phyloP scores from a whole-genome alignment of 1,140 invertebrate species.

The Drosophila aff. region DNA sequence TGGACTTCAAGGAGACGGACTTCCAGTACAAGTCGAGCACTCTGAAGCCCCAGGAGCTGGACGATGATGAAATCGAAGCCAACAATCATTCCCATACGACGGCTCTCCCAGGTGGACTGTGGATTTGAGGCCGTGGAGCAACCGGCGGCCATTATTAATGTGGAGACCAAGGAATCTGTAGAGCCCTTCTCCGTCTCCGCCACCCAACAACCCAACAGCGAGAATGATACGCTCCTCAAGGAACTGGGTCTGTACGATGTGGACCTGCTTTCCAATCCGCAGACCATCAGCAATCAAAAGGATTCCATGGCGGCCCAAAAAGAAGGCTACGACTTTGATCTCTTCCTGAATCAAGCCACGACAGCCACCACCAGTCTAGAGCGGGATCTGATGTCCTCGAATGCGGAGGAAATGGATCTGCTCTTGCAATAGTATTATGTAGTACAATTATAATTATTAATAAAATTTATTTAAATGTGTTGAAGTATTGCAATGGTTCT shows the following conservation, averaged over 20 bases:
- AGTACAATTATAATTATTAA: slow-evolving; percentile 31
- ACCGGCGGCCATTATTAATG: slow-evolving; percentile 71
- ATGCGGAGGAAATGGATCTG: slow-evolving; percentile 76
- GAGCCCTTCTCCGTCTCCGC: background rate
- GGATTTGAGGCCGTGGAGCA: slow-evolving; percentile 74
- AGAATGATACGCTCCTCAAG: slow-evolving; percentile 72
- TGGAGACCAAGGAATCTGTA: slow-evolving; percentile 37
- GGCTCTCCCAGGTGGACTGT: slow-evolving; percentile 58
- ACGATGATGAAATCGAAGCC: slow-evolving; percentile 85
- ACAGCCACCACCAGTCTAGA: slow-evolving; percentile 63
- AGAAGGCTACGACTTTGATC: slow-evolving; percentile 76
- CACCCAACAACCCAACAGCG: slow-evolving; percentile 27
- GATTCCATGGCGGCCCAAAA: slow-evolving; percentile 74
- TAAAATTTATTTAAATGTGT: slow-evolving; percentile 22
- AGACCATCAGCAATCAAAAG: slow-evolving; percentile 76
- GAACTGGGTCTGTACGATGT: slow-evolving; percentile 77
- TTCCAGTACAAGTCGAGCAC: slow-evolving; percentile 93
- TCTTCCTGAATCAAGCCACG: slow-evolving; percentile 74
- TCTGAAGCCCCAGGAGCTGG: slow-evolving; percentile 85
- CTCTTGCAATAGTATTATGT: slow-evolving; percentile 61
- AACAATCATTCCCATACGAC: slow-evolving; percentile 28
- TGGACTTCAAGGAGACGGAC: slow-evolving; percentile 95
- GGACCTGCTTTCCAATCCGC: slow-evolving; percentile 72
- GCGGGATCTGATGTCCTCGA: slow-evolving; percentile 74
- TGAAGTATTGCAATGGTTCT: background rate